Evolutionary conservation across 2,113 vertebrate species (phyloP).

Genomic region (Thermophis baileyi): DNA sequence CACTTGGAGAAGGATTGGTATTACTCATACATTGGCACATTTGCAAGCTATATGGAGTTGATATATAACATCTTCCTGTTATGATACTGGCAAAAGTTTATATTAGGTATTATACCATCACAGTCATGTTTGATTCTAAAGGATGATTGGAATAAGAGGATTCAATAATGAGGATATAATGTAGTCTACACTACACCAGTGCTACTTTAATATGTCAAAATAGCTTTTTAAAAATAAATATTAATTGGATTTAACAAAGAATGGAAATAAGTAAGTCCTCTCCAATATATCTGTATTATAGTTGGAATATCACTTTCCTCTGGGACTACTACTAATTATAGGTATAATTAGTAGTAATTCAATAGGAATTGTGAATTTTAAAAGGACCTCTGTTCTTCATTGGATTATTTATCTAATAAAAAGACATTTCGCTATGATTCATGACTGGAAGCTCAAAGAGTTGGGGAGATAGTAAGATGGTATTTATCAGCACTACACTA

Average conservation of each 20-base stretch:
- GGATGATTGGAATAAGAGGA: neutral
- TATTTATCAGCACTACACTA: neutral
- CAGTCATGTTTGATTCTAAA: neutral
- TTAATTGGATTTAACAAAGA: neutral
- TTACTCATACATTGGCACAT: neutral
- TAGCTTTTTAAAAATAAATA: neutral
- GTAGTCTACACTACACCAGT: neutral
- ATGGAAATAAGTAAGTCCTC: neutral
- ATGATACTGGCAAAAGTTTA: neutral
- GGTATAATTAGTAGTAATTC: neutral
- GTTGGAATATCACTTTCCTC: neutral
- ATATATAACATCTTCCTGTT: neutral
- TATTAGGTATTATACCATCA: neutral
- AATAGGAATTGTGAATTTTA: neutral
- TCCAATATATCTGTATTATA: neutral
- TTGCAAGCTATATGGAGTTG: neutral
- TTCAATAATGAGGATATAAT: neutral
- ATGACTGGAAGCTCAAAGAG: neutral
- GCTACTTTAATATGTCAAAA: neutral
- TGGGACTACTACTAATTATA: neutral
- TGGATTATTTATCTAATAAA: neutral
- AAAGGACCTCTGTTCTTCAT: neutral
- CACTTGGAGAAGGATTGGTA: neutral
- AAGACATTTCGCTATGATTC: neutral
- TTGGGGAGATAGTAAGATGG: too few relatives aligned